Evolutionary conservation across 2,888 invertebrate genomes (phyloP).

Genomic region (Leptopilina syphax): DNA sequence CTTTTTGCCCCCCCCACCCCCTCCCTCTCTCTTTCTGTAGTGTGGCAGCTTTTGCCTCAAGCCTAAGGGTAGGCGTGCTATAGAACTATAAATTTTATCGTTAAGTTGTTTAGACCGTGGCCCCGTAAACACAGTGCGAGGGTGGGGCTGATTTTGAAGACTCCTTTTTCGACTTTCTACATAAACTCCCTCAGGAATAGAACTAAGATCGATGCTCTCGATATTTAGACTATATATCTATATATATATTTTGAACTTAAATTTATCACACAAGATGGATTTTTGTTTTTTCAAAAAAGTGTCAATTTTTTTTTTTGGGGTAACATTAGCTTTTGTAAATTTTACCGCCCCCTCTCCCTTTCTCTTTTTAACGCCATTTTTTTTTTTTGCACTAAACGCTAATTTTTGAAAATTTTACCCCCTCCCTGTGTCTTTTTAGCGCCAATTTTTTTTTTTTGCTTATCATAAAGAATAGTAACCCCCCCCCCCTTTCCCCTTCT

Average conservation of each 20-base stretch:
- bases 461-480: too few species aligned
- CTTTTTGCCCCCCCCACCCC: conserved; percentile 51
- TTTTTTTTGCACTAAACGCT: too few species aligned
- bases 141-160: conserved; percentile 68
- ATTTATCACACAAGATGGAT: conserved; percentile 52
- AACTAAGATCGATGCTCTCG: conserved; percentile 36
- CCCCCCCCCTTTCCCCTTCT: too few species aligned
- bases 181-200: conserved; percentile 50
- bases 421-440: too few species aligned
- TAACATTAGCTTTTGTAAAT: too few species aligned
- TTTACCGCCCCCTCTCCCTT: too few species aligned
- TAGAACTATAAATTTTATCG: conserved; percentile 76
- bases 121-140: conserved; percentile 71
- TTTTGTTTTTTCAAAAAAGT: background rate
- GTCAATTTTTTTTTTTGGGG: too few species aligned
- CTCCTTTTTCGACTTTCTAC: conserved; percentile 54
- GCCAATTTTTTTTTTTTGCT: too few species aligned
- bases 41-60: conserved; percentile 55
- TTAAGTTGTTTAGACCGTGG: conserved; percentile 76
- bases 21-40: conserved; percentile 46
- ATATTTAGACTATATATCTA: conserved; percentile 2
- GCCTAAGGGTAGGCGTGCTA: conserved; percentile 73
- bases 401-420: too few species aligned
- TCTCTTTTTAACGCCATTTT: too few species aligned
- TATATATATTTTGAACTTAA: background rate